A percentile compares a stretch with the other conserved stretches of the same genome.
These are phyloP conservation scores for Heterocephalus glaber DNA, from an alignment of 2,113 vertebrate species.

Conservation along the genomic window DNA sequence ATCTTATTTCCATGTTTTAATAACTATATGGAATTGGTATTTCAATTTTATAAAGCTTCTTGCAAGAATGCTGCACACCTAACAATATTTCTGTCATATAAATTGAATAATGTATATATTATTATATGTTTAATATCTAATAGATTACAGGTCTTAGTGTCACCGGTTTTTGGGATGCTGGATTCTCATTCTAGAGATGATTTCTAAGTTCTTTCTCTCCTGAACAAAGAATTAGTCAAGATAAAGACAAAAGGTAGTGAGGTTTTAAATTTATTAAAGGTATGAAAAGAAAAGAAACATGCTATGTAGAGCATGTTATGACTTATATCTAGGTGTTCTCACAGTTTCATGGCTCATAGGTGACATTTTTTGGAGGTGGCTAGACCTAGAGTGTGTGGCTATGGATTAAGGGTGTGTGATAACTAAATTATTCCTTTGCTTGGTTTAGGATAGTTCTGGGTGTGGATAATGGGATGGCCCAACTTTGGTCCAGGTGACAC, in stretches of 20 bases:
- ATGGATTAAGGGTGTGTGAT: neutral
- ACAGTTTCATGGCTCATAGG: neutral
- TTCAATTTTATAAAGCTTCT: constrained; percentile 36
- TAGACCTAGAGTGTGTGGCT: neutral
- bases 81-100: neutral
- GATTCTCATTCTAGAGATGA: neutral
- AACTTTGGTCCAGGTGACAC: neutral
- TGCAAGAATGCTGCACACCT: neutral
- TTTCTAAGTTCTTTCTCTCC: neutral
- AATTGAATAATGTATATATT: neutral
- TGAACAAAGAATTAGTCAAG: neutral
- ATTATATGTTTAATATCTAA: neutral
- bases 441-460: neutral
- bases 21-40: neutral
- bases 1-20: constrained; percentile 23
- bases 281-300: neutral
- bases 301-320: neutral
- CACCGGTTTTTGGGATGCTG: neutral
- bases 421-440: neutral
- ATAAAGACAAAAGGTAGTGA: neutral
- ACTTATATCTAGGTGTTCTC: neutral
- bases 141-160: neutral
- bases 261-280: neutral
- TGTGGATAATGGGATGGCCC: neutral
- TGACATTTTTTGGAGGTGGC: neutral